Base-by-base conservation (phyloP, 2,113 vertebrate species). In the Pseudorhombus dupliciocellatus region DNA sequence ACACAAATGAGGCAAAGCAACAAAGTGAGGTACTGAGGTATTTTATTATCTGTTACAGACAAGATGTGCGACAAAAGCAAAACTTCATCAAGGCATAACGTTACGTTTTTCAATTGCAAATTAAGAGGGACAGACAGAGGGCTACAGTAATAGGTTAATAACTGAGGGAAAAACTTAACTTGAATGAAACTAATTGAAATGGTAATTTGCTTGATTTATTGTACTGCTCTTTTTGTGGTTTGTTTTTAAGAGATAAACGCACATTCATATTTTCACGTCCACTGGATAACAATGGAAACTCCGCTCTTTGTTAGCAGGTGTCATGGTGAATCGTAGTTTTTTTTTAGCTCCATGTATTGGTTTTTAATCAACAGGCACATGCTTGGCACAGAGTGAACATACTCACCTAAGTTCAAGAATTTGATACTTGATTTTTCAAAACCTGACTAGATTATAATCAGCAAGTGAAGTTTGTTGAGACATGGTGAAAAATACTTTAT, bases 41-140 rank as follows among this genome's bases (percentile, higher is more conserved):
- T 26, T 68, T 58, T 37, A 37, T 37, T 37, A 37, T 37, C 11
- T 37, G 34, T 37, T 37, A 2, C 34, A 37, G 34, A 37, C 12
- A 8, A 58, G 58, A 65, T 14, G 67, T 68, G 44, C 44, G 30
- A 48, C 31, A 53, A 64, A 54, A 50, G 15, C 37, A 22, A 66
- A 61, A 31, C 58, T 73, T 37, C 46, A 20, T n/a, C 46, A 50
- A 50, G 40, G 40, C 40, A 44, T 44, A 44, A 44, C 40, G 18
- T 44, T 44, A 4, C 16, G 40, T 1, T 15, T 44, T 5, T 44
- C 10, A 37, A 37, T 37, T 37, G 11, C 34, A 37, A 37, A 37
- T 37, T 37, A 37, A 37, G 4, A 11, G 10, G 26, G 26, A 3
- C 26, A 28, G 26, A 28, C 26, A 28, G 26, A 28, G 26, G 26